Conservation (phyloP, 2,113 vertebrate species). For the Brevimyrus niger region DNA sequence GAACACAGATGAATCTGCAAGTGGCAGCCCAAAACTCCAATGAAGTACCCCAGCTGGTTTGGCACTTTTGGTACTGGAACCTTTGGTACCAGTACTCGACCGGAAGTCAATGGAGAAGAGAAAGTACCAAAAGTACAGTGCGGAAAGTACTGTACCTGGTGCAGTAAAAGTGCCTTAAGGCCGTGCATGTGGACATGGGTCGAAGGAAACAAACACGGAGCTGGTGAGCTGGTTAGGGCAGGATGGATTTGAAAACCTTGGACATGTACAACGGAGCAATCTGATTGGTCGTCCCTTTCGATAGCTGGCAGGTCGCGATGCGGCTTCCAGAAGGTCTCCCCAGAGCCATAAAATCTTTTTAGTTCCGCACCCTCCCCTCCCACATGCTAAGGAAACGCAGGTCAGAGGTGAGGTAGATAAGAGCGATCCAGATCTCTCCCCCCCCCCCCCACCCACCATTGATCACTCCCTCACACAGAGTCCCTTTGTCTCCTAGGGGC, state of each 20-base stretch:
- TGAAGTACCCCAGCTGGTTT: neutral
- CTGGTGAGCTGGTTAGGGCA: neutral
- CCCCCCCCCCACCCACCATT: neutral
- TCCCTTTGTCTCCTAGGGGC: neutral
- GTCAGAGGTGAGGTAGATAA: slow-evolving; percentile 8
- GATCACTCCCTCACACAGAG: neutral
- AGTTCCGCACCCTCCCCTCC: neutral
- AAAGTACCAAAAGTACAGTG: neutral
- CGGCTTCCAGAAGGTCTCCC: neutral
- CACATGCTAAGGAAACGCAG: neutral
- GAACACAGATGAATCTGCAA: neutral
- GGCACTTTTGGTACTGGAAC: neutral
- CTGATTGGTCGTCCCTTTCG: neutral
- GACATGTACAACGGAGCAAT: neutral
- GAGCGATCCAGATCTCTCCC: neutral
- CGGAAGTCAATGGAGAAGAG: neutral
- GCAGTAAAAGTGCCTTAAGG: neutral
- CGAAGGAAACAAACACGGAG: neutral
- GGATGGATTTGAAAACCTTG: neutral
- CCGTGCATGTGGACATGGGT: neutral
- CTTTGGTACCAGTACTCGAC: neutral
- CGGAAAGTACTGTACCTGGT: neutral
- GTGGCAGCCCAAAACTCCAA: neutral
- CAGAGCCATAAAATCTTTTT: neutral
- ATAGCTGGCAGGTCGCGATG: neutral